Percentiles rank a stretch among this genome's conserved stretches.
Evolutionary conservation across 2,888 invertebrate species (phyloP).

Genomic region (Apamea monoglypha): DNA sequence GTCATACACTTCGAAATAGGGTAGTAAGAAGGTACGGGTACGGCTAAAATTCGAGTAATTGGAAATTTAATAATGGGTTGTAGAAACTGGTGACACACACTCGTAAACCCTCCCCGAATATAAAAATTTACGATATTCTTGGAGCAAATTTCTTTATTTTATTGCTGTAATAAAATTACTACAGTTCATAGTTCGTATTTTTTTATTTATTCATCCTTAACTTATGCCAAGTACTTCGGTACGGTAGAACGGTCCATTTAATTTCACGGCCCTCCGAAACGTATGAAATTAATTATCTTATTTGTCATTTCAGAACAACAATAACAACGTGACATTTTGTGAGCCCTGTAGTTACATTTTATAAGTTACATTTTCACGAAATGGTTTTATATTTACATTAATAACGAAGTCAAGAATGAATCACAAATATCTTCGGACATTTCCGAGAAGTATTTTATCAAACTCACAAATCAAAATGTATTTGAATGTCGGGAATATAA

Average conservation of each 20-base stretch:
- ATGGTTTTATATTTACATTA: conserved; percentile 21
- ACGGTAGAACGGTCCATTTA: conserved; percentile 30
- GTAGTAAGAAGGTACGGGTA: neutral
- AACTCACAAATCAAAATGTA: conserved; percentile 20
- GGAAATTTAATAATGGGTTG: conserved; percentile 63
- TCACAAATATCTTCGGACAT: conserved; percentile 8
- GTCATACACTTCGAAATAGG: neutral
- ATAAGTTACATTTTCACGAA: neutral
- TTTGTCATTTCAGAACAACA: conserved; percentile 45
- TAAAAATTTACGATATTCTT: conserved; percentile 71
- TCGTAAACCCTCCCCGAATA: conserved; percentile 72
- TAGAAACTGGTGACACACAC: conserved; percentile 70
- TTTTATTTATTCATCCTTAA: conserved; percentile 60
- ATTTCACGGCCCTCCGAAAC: conserved; percentile 29
- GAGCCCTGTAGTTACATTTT: neutral
- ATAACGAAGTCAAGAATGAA: conserved; percentile 9
- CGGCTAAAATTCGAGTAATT: conserved; percentile 46
- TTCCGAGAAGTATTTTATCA: conserved; percentile 4
- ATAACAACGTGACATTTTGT: conserved; percentile 25
- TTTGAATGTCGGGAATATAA: conserved; percentile 26
- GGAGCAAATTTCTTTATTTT: conserved; percentile 75
- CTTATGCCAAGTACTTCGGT: conserved; percentile 48
- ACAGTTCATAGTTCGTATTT: conserved; percentile 66
- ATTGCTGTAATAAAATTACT: conserved; percentile 77
- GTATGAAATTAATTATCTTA: conserved; percentile 47